These are phyloP conservation scores for Tigriopus californicus DNA, from an alignment of 2,888 invertebrate species.

Conservation along the genomic window DNA sequence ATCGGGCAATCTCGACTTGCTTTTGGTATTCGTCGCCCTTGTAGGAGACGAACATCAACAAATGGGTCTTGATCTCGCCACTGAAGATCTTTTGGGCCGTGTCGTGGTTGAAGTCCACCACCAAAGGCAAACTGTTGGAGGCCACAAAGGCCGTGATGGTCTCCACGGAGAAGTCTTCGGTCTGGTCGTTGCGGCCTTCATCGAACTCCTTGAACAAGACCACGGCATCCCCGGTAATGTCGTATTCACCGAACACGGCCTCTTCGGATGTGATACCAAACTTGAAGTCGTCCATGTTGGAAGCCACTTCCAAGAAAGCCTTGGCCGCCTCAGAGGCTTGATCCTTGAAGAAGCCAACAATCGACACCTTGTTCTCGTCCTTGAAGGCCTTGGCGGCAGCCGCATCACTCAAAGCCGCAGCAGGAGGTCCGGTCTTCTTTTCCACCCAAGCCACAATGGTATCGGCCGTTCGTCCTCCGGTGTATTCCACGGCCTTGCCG, in stretches of 20 bases:
- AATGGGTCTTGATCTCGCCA: slow-evolving; percentile 89
- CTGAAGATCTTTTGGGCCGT: slow-evolving; percentile 96
- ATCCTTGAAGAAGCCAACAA: slow-evolving; percentile 80
- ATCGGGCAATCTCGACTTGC: slow-evolving; percentile 52
- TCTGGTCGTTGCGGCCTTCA: slow-evolving; percentile 53
- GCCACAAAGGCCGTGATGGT: slow-evolving; percentile 61
- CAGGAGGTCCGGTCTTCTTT: slow-evolving; percentile 93
- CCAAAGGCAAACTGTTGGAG: slow-evolving; percentile 63
- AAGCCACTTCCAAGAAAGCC: slow-evolving; percentile 59
- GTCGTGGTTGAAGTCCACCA: slow-evolving; percentile 92
- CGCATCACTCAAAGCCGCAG: slow-evolving; percentile 37
- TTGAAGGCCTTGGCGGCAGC: slow-evolving; percentile 66
- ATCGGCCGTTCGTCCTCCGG: slow-evolving; percentile 73
- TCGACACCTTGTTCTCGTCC: slow-evolving; percentile 54
- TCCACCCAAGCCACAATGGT: slow-evolving; percentile 83
- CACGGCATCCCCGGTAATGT: slow-evolving; percentile 55
- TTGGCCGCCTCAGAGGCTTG: slow-evolving; percentile 57
- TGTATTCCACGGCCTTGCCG: slow-evolving; percentile 64
- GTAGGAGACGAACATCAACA: slow-evolving; percentile 85
- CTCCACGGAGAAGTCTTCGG: slow-evolving; percentile 45
- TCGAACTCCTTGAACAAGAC: slow-evolving; percentile 84
- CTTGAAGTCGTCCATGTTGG: slow-evolving; percentile 59
- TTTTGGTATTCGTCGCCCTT: slow-evolving; percentile 64
- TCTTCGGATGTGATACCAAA: slow-evolving; percentile 69
- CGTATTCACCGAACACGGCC: slow-evolving; percentile 56